A percentile compares a stretch with the other conserved stretches of the same genome.
Conservation (phyloP, 2,888 invertebrate genomes). For the Rhingia campestris region DNA sequence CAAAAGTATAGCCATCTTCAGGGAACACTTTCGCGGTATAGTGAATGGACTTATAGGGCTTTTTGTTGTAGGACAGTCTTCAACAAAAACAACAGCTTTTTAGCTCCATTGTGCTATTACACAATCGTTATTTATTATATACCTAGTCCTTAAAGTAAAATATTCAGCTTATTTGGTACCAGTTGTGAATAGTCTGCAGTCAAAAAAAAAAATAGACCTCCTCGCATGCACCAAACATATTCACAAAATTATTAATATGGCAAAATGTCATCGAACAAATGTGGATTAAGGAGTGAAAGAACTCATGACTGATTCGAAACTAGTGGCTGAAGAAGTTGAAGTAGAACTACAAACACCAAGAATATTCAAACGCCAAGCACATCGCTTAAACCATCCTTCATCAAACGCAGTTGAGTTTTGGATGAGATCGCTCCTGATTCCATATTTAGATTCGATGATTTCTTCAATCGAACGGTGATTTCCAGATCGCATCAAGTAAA, state of each 20-base stretch:
- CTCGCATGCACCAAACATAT: background rate
- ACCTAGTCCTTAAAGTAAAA: background rate
- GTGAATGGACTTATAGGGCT: background rate
- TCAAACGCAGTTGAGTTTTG: too few species aligned
- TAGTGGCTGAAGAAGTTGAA: too few species aligned
- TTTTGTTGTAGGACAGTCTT: background rate
- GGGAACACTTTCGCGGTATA: background rate
- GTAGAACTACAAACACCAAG: too few species aligned
- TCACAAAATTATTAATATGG: background rate
- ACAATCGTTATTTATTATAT: background rate
- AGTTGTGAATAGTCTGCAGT: background rate
- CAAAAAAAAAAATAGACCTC: conserved; percentile 1
- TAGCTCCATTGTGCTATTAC: background rate
- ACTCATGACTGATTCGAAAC: background rate
- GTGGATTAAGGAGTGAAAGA: background rate
- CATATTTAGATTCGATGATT: too few species aligned
- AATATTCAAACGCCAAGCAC: too few species aligned
- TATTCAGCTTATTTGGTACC: background rate
- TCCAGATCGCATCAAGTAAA: too few species aligned
- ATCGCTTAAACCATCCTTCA: too few species aligned
- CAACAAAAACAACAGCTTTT: conserved; percentile 4
- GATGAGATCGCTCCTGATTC: too few species aligned
- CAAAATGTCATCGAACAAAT: background rate
- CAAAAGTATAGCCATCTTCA: background rate
- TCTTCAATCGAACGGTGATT: too few species aligned